Evolutionary conservation across 1,140 invertebrate species (phyloP), one percentile per base, ranked within the genome.

Genomic region (Rhyacophila brunnea): DNA sequence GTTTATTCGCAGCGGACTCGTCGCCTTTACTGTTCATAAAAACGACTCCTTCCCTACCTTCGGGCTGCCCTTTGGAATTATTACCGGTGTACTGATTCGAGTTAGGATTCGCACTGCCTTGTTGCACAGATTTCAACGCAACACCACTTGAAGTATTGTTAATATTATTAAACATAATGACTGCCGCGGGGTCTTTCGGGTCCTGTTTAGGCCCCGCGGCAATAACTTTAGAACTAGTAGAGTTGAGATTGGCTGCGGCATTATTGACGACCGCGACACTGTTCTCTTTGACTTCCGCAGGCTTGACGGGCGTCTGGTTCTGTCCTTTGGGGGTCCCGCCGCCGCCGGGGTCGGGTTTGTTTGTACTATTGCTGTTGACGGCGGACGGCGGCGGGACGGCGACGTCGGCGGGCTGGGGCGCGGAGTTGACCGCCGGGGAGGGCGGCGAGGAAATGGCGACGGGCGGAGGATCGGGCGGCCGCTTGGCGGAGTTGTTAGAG

Each of bases 321-420:
- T 53, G 45, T 53, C 18, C 42, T 60, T 23, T 9, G 43, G 47
- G 32, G 44, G 32, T 14, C 28, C 14, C 40, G 19, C 23, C 17
- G 38, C n/a, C 14, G 19, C 65, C 54, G 66, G 59, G 53, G 67
- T 49, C 59, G 62, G 32, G 38, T 18, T 53, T n/a, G 7, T 47
- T 13, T 20, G 18, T 42, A 28, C 13, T 10, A 19, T 20, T 18
- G 53, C 35, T 13, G 20, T 18, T 13, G 43, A 23, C 9, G 49
- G 44, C 43, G 17, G 20, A 40, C 44, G 34, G 59, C 71, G 28
- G 35, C 35, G 55, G 11, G 45, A 45, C 28, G 44, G 44, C 11
- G 2, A 51, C 34, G 3, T 34, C 14, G 45, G 49, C 7, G 43
- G 44, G 17, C 35, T 42, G 34, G 48, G 51, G 15, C 34, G 38